phyloP scores from a whole-genome alignment of 2,888 invertebrate genomes.

The Erynnis tages region DNA sequence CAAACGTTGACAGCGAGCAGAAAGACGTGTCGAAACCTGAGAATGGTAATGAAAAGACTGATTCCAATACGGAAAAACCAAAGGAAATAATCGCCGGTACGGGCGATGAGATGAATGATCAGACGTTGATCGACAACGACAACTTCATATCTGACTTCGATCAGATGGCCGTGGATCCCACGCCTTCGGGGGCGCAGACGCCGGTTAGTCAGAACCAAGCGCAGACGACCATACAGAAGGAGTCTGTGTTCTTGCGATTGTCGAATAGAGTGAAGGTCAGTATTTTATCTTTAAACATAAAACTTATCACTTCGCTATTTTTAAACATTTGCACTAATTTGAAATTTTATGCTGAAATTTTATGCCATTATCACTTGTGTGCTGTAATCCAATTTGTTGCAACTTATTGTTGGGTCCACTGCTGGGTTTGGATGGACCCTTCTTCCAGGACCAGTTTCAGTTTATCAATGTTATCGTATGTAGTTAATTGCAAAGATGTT shows the following conservation, averaged over 20 bases:
- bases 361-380: too few species aligned
- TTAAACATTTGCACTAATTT: not conserved
- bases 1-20: conserved; percentile 42
- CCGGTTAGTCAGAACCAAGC: conserved; percentile 57
- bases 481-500: too few species aligned
- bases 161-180: conserved; percentile 72
- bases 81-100: conserved; percentile 48
- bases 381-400: too few species aligned
- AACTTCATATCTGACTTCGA: conserved; percentile 79
- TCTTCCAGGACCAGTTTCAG: too few species aligned
- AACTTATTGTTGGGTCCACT: too few species aligned
- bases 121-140: conserved; percentile 69
- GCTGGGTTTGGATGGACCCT: too few species aligned
- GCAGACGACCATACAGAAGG: conserved; percentile 85
- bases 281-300: not conserved
- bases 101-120: conserved; percentile 58
- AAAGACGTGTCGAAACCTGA: conserved; percentile 53
- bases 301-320: not conserved
- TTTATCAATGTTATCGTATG: too few species aligned
- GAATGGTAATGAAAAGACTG: conserved; percentile 53
- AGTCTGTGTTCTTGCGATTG: conserved; percentile 97
- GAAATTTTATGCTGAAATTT: too few species aligned
- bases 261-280: conserved; percentile 96
- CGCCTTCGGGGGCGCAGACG: conserved; percentile 56
- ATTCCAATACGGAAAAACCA: conserved; percentile 51